These are phyloP conservation scores for Polypedilum vanderplanki DNA, from an alignment of 1,140 invertebrate species.

Conservation along the genomic window DNA sequence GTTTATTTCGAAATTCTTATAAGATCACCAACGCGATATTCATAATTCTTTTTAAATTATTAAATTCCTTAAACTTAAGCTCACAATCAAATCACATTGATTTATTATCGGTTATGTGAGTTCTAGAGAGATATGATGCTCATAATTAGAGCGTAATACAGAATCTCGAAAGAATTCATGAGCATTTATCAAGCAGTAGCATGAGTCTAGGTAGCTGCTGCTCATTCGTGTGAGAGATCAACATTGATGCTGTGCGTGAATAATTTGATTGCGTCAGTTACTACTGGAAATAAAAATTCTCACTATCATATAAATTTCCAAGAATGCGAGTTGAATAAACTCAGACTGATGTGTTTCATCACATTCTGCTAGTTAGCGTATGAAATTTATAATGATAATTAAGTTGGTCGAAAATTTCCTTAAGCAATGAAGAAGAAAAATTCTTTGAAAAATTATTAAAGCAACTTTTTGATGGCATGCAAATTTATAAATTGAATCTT, in stretches of 20 bases:
- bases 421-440: too few species aligned
- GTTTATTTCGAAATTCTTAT: not conserved
- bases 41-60: not conserved
- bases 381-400: too few species aligned
- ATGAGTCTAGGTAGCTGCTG: not conserved
- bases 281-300: not conserved
- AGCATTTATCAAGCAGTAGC: constrained; percentile 17
- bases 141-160: constrained; percentile 26
- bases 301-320: too few species aligned
- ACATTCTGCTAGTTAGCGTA: too few species aligned
- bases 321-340: too few species aligned
- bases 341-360: too few species aligned
- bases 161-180: not conserved
- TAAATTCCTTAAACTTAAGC: not conserved
- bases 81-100: not conserved
- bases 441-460: too few species aligned
- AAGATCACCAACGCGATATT: not conserved
- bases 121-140: not conserved
- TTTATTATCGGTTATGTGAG: not conserved
- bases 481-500: not conserved
- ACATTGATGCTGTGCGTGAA: not conserved
- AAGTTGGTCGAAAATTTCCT: too few species aligned
- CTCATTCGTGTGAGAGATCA: not conserved
- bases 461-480: too few species aligned
- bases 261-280: not conserved